Base-by-base conservation (phyloP, 2,888 invertebrate species). In the Lymantria dispar region DNA sequence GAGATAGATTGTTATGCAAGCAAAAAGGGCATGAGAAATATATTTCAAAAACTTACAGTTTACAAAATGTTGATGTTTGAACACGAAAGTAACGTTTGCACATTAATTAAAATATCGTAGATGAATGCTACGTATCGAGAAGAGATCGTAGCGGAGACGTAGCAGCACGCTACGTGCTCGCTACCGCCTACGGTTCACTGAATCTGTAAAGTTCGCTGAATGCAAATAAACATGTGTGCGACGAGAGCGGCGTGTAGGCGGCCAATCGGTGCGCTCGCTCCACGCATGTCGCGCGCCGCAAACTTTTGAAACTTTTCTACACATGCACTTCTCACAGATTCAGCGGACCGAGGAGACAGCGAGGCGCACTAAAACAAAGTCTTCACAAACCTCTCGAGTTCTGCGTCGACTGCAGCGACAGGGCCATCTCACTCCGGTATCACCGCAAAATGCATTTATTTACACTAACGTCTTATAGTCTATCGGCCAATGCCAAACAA, bases 371-470 rank as follows among this genome's bases (percentile, higher is more conserved):
- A 60, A n/a, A 64, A 65, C 57, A 68, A 72, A 66, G 72, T 62
- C 61, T 69, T 57, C 81, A 87, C 83, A 82, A 83, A 84, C 92
- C 91, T 87, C 92, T 90, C 52, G 92, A 87, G 78, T 91, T 92
- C 78, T 92, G 92, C 80, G 92, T 87, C 74, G 92, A 83, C 68
- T 92, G 91, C 74, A 93, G 91, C 77, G 94, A 94, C 72, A 93
- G 80, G 65, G 92, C 88, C 83, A 93, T 92, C 76, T 92, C 89
- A 78, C 93, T 92, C 70, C 92, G 92, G 66, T 85, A 74, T 80
- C 94, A 86, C 85, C 69, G 69, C 70, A 52, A 74, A 77, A 80
- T 78, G 69, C 88, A 89, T 87, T 85, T 83, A 87, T 80, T 76
- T 68, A 77, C 80, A 83, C 80, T 78, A 79, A 73, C 73, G 56